Base-by-base conservation (phyloP, 2,797 vertebrate genomes). In the Liasis olivaceus region DNA sequence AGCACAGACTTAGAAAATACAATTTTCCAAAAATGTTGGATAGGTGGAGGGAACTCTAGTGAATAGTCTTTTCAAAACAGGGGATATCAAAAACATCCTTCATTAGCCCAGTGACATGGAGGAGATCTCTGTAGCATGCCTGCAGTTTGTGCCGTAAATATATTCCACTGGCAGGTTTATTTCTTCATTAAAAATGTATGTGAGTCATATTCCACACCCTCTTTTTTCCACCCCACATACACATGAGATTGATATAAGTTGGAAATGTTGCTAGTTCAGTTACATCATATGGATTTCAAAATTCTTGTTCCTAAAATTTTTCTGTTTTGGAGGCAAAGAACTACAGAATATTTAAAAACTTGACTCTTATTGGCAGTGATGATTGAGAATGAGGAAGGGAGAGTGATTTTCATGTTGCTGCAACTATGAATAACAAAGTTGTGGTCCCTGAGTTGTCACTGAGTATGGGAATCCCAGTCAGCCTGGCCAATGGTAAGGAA, bases 111-210 rank as follows among this genome's bases (percentile, higher is more conserved):
- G 94, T 90, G 91, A 72, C 94, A 95, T 90, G 63, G 92, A 92
- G 94, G 95, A 96, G 93, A 96, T 94, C 91, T 96, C 89, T 95
- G 72, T 93, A 94, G 95, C 36, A 90, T 89, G 94, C 42, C 28
- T 26, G 0, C 92, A 94, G 66, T 95, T 94, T 95, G 94, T 92
- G 93, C 89, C 91, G 93, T 96, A 95, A 97, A 97, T 96, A 96
- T 94, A 94, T 96, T 93, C 95, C 77, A 59, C 88, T 96, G 97
- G 93, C 97, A 96, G 96, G 93, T 97, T 97, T 97, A 97, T 96
- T 96, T 95, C 96, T 95, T 96, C 92, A 94, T 96, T 96, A 96
- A 96, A 97, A 96, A 97, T 96, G 95, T 94, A 97, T 96, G 95
- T 69, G 96, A 58, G 94, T 95, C 92, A 85, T 69, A 85, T 14